Evolutionary conservation across 2,888 invertebrate species (phyloP), one percentile per base, ranked within the genome.

Genomic region (Drosophila mulleri): DNA sequence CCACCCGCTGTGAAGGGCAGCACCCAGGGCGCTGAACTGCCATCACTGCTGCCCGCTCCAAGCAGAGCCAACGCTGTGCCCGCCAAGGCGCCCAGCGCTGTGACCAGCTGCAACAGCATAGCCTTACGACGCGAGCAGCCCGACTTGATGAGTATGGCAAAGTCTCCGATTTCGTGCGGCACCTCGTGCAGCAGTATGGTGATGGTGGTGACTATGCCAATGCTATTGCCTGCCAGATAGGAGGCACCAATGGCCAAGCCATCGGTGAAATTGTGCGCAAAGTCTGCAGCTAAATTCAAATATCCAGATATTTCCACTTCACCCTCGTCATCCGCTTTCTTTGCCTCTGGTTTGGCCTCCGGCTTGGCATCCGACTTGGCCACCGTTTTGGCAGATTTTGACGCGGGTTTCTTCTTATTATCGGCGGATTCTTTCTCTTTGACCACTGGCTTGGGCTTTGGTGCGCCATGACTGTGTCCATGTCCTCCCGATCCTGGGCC

Each of bases 121-220:
- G 99, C 99, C 94, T 98, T 98, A 91, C 94, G 96, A 83, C 97
- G 95, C 11, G 97, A 96, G 91, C 98, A 99, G 29, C 99, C 99
- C 53, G 99, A 98, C 93, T 99, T 98, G 65, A 99, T 96, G 63
- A 99, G 95, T 92, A 99, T 99, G 16, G 99, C 99, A 94, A 98
- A 99, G 93, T 99, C 99, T 44, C 99, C 99, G 91, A 99, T 99
- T 94, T 99, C 99, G 94, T 99, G 99, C 41, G 99, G 99, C 75
- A 99, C 97, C 94, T 99, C 99, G 93, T 99, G 99, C 52, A 99
- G 93, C 60, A 99, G 94, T 90, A 99, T 99, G 2, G 99, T 99
- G 42, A 98, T 94, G 32, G 99, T 99, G 18, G 99, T 99, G 16
- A 99, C 94, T 62, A 96, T 94, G 35, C 98, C 98, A 88, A 98